Percentiles rank a stretch among this genome's conserved stretches.
Conservation (phyloP, 2,888 invertebrate species). For the Ceriagrion tenellum region DNA sequence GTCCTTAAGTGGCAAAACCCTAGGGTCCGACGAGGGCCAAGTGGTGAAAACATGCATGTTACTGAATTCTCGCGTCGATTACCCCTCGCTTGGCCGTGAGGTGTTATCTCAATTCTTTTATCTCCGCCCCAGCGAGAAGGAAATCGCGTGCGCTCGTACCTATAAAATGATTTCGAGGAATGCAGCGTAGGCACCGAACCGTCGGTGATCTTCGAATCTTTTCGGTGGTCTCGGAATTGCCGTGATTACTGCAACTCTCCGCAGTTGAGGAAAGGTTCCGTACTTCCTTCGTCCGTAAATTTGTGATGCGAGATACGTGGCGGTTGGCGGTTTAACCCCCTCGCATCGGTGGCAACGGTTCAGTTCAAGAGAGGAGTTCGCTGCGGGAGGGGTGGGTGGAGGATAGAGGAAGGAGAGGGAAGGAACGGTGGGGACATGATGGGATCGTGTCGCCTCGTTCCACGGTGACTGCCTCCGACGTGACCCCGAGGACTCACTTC, state of each 20-base stretch:
- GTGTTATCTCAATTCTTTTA: neutral
- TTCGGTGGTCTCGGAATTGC: neutral
- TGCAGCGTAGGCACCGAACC: neutral
- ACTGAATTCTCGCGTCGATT: neutral
- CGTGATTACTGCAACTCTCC: neutral
- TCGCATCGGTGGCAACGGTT: neutral
- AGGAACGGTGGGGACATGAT: neutral
- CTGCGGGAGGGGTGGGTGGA: neutral
- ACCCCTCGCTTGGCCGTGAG: neutral
- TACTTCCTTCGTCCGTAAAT: neutral
- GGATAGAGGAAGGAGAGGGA: neutral
- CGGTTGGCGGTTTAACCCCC: neutral
- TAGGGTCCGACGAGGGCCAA: neutral
- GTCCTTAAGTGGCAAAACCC: neutral
- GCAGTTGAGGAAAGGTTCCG: neutral
- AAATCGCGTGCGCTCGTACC: neutral
- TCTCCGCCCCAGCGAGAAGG: neutral
- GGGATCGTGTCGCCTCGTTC: conserved; percentile 40
- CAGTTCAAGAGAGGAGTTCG: neutral
- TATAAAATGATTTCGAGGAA: neutral
- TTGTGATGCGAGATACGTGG: conserved; percentile 17
- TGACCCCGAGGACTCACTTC: conserved; percentile 19
- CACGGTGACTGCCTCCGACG: conserved; percentile 50
- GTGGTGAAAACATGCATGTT: neutral
- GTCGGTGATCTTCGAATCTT: neutral